Percentiles rank a stretch among this genome's conserved stretches.
Conservation (phyloP, 2,797 vertebrate genomes). For the Arvicola amphibius region DNA sequence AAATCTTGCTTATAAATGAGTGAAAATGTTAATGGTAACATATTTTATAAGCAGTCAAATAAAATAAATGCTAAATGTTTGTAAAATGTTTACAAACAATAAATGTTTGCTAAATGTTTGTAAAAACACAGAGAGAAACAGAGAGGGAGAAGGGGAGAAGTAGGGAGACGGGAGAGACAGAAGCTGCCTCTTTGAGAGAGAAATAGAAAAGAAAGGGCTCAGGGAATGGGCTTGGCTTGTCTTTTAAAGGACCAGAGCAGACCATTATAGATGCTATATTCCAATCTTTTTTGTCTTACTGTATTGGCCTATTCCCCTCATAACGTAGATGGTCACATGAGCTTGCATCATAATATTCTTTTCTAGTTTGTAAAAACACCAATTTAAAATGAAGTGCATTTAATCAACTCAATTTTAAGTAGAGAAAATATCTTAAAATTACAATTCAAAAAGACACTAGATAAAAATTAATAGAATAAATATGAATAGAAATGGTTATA, state of each 20-base stretch:
- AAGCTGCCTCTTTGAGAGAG: no score
- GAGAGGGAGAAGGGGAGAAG: no score
- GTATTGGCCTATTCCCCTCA: no score
- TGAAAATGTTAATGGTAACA: conserved; percentile 16
- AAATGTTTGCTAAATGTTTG: no score
- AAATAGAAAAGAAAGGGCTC: no score
- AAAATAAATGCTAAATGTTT: conserved; percentile 59
- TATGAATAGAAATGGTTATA: not conserved
- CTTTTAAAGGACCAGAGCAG: no score
- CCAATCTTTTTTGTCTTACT: no score
- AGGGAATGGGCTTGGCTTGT: no score
- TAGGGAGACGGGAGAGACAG: no score
- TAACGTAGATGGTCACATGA: not conserved
- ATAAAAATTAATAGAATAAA: not conserved
- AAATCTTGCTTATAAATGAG: conserved; percentile 10
- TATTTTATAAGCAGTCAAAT: conserved; percentile 53
- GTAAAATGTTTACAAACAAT: no score
- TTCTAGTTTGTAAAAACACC: not conserved
- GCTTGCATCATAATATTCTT: not conserved
- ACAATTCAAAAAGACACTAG: not conserved
- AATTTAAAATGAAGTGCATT: not conserved
- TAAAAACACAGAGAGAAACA: no score
- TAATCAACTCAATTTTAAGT: not conserved
- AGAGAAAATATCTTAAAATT: not conserved
- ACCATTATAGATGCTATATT: no score